Percentiles rank a stretch among this genome's conserved stretches.
phyloP scores from a whole-genome alignment of 2,797 vertebrate genomes.

The Pteropus rufus region DNA sequence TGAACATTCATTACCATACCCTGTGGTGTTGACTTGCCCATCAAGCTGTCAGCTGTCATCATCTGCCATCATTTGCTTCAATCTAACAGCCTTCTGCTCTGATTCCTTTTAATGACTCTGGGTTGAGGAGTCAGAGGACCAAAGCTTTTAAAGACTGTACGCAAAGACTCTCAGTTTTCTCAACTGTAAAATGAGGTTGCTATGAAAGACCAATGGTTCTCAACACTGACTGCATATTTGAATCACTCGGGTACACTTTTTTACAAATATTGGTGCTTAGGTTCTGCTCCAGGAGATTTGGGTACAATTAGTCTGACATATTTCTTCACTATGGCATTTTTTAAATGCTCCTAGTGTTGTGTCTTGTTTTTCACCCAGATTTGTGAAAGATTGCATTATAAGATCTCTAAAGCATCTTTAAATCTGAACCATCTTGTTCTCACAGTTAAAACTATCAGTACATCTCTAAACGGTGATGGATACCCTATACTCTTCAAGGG shows the following conservation, averaged over 20 bases:
- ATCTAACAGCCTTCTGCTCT: not conserved
- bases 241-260: not conserved
- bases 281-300: not conserved
- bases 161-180: constrained; percentile 14
- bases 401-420: not conserved
- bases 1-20: constrained; percentile 23
- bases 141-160: constrained; percentile 36
- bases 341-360: not conserved
- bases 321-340: not conserved
- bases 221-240: not conserved
- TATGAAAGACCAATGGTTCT: not conserved
- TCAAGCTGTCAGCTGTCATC: constrained; percentile 16
- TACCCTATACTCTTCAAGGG: not conserved
- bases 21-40: not conserved
- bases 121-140: not conserved
- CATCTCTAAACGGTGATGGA: not conserved
- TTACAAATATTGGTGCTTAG: not conserved
- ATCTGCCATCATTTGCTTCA: not conserved
- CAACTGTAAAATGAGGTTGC: not conserved
- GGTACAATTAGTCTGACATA: not conserved
- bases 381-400: not conserved
- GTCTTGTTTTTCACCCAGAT: not conserved
- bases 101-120: not conserved
- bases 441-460: not conserved
- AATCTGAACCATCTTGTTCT: not conserved